Base-by-base conservation (phyloP, 2,113 vertebrate species). In the Acanthochromis polyacanthus region DNA sequence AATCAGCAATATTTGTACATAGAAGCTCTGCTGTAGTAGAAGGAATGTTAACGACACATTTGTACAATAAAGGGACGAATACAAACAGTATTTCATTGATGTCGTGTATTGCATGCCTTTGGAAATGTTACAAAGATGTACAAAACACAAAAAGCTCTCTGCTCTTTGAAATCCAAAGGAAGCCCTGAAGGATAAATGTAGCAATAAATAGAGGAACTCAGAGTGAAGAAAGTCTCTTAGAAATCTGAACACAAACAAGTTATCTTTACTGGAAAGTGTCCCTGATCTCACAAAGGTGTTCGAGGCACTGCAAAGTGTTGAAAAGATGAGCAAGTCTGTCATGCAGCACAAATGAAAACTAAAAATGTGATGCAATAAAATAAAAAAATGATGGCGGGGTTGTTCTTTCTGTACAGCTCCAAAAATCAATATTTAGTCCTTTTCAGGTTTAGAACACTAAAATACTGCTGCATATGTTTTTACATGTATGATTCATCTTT, bases 281-380 rank as follows among this genome's bases (percentile, higher is more conserved):
- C n/a, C 57, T 55, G 55, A 28, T 60, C 60, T 59, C 55, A 48
- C 19, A 60, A 63, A 57, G 16, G 65, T 58, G 40, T 65, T 14
- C n/a, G 20, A 38, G 46, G 52, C 14, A 53, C 4, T 71, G 11
- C 14, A 15, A 30, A 30, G 30, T 7, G 19, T 17, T 30, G 46
- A 75, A 64, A 48, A n/a, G 28, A 20, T 57, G 30, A 32, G n/a
- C 68, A 62, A 25, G 4, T 28, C 7, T 57, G 57, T 57, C 17
- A 56, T 61, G 25, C 64, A 17, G 59, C 6, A 46, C 40, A 82
- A 43, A 72, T 67, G 23, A 71, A 58, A 72, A 16, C 52, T 38
- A 15, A 20, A 61, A 63, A 4, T 14, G 12, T 58, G 25, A 25
- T 25, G 2, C 25, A 30, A 30, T 30, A 1, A 4, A 30, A 6